Percentiles rank a stretch among this genome's conserved stretches.
phyloP scores from a whole-genome alignment of 2,888 invertebrate genomes.

The Pherbina coryleti region DNA sequence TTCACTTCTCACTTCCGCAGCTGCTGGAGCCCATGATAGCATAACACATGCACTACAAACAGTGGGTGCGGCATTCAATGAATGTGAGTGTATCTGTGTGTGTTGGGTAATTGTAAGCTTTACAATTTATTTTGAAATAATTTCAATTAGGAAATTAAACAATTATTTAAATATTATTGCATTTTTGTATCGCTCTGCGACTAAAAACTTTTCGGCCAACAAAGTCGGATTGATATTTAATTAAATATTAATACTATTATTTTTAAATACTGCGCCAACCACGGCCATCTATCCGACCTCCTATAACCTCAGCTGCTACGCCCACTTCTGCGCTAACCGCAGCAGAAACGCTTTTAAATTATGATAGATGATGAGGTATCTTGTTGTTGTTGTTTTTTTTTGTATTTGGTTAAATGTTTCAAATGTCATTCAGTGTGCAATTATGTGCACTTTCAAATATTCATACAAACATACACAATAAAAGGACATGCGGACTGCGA shows the following conservation, averaged over 20 bases:
- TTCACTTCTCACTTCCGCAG: not conserved
- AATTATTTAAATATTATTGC: slow-evolving; percentile 22
- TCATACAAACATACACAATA: too few relatives aligned
- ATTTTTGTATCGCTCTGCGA: slow-evolving; percentile 2
- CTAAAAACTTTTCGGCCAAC: not conserved
- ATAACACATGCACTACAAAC: too few relatives aligned
- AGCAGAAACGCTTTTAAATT: not conserved
- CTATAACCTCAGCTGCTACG: not conserved
- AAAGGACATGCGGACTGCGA: not conserved
- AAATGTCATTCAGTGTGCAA: not conserved
- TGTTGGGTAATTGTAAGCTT: not conserved
- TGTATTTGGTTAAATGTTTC: not conserved
- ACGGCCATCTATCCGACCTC: not conserved
- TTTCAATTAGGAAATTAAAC: slow-evolving; percentile 16
- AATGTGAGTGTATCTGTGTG: slow-evolving; percentile 17
- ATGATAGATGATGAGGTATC: not conserved
- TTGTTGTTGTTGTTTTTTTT: not conserved
- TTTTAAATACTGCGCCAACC: not conserved
- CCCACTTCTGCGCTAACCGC: not conserved
- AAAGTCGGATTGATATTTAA: not conserved
- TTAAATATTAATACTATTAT: slow-evolving; percentile 15
- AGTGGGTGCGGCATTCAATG: too few relatives aligned
- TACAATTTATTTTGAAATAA: slow-evolving; percentile 9
- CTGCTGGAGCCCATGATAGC: too few relatives aligned
- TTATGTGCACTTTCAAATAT: too few relatives aligned